Evolutionary conservation across 1,140 invertebrate genomes (phyloP), one percentile per base, ranked within the genome.

Genomic region (Drosophila takahashii): DNA sequence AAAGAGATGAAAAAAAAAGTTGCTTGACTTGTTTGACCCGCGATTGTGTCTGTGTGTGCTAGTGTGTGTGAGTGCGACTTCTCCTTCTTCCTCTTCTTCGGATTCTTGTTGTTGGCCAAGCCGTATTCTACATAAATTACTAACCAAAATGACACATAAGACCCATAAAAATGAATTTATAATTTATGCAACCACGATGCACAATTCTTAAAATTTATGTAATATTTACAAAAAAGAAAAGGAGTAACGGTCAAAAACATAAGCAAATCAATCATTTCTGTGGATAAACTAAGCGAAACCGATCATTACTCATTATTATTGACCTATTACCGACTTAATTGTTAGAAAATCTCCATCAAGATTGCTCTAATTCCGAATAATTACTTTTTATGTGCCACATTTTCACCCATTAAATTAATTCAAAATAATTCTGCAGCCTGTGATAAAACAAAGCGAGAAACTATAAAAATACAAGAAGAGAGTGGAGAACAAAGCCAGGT

Each of bases 1-100:
- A 81, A 81, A 81, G 80, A 74, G 74, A 78, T 71, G 57, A 84
- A 76, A n/a, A n/a, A n/a, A 76, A 86, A 86, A 86, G 81, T 86
- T 87, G 81, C 75, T 65, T 87, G 81, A 86, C 81, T 86, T 87
- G 81, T 86, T 86, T 86, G 57, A 86, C 64, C 78, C 74, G 65
- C 75, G 42, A 69, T n/a, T 58, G 27, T 64, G 48, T 48, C 16
- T 51, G 10, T 45, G 48, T 44, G 7, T 51, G 15, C 56, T n/a
- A n/a, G 22, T 44, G 37, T 70, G 57, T 61, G 44, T 60, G n/a
- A 47, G 69, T 74, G 52, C 48, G 80, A 62, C 57, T 74, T 74
- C 42, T 65, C 41, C 51, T 83, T 73, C 65, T 79, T 57, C 61
- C 69, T 64, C 74, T 59, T 60, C 58, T 56, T 45, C 60, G 74